Evolutionary conservation across 2,888 invertebrate species (phyloP).

Genomic region (Prenolepis imparis): DNA sequence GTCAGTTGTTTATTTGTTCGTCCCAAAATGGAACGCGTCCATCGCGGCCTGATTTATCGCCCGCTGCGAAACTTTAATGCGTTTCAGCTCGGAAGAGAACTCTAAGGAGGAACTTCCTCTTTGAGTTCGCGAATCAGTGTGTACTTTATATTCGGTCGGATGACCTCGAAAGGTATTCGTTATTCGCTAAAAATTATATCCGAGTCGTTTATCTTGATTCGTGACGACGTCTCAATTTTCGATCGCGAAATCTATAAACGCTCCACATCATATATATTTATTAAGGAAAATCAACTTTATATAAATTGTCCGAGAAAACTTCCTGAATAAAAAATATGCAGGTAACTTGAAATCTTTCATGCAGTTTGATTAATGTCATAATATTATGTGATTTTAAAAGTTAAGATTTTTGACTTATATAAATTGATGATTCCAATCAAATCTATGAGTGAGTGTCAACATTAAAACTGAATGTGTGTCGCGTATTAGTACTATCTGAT

Average conservation of each 20-base stretch:
- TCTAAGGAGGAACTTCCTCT: slow-evolving; percentile 51
- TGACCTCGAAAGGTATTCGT: slow-evolving; percentile 37
- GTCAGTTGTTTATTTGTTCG: slow-evolving; percentile 73
- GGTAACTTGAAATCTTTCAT: background rate
- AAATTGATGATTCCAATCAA: background rate
- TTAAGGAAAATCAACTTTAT: slow-evolving; percentile 8
- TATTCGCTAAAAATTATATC: slow-evolving; percentile 36
- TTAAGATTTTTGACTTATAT: background rate
- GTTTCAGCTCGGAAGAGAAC: slow-evolving; percentile 50
- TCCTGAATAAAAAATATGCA: background rate
- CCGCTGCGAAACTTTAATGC: slow-evolving; percentile 63
- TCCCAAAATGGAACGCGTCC: slow-evolving; percentile 67
- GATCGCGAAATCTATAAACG: slow-evolving; percentile 10
- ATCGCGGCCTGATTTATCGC: slow-evolving; percentile 71
- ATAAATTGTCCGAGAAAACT: background rate
- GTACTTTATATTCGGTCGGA: slow-evolving; percentile 34
- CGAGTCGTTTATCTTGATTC: slow-evolving; percentile 44
- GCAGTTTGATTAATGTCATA: background rate
- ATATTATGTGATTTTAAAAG: background rate
- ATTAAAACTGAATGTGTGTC: background rate
- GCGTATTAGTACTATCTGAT: background rate
- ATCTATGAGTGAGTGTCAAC: background rate
- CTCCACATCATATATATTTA: slow-evolving; percentile 17
- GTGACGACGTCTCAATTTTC: slow-evolving; percentile 25
- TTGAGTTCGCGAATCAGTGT: slow-evolving; percentile 17